Percentiles rank a stretch among this genome's conserved stretches.
Conservation (phyloP, 1,140 invertebrate species). For the Drosophila lacertosa region DNA sequence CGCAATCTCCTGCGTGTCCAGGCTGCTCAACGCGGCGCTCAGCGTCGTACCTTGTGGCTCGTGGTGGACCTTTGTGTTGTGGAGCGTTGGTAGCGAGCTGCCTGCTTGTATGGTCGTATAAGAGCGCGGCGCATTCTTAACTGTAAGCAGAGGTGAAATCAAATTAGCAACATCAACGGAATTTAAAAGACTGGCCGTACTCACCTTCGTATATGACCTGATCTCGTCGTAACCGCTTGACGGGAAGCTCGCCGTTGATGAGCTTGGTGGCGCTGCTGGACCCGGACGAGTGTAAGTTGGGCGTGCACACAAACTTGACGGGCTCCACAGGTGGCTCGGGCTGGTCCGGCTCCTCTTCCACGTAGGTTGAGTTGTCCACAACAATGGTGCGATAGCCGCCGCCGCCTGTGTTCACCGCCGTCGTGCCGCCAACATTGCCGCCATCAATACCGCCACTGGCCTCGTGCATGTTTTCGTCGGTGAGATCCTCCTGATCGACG, state of each 20-base stretch:
- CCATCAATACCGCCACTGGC: conserved; percentile 39
- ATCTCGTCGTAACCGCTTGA: conserved; percentile 70
- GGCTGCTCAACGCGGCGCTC: conserved; percentile 45
- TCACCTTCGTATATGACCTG: conserved; percentile 79
- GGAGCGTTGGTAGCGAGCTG: conserved; percentile 56
- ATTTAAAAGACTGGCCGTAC: not conserved
- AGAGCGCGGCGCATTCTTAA: conserved; percentile 75
- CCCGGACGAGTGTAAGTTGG: conserved; percentile 32
- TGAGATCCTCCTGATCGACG: conserved; percentile 73
- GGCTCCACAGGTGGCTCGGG: conserved; percentile 49
- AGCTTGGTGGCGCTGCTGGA: conserved; percentile 58
- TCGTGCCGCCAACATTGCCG: conserved; percentile 41
- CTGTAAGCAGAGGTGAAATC: conserved; percentile 30
- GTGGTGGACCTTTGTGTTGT: conserved; percentile 59
- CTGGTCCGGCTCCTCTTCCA: conserved; percentile 59
- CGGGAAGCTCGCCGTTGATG: conserved; percentile 77
- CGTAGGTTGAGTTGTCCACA: conserved; percentile 69
- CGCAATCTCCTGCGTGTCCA: conserved; percentile 74
- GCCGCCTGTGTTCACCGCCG: conserved; percentile 65
- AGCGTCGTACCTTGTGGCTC: conserved; percentile 49
- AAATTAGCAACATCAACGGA: not conserved
- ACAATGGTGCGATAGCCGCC: conserved; percentile 78
- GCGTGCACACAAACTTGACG: conserved; percentile 39
- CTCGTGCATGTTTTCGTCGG: conserved; percentile 63
- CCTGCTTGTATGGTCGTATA: conserved; percentile 62